These are phyloP conservation scores for Hemicentrotus pulcherrimus DNA, from an alignment of 35 echinoderm and acorn worm species.

Conservation along the genomic window DNA sequence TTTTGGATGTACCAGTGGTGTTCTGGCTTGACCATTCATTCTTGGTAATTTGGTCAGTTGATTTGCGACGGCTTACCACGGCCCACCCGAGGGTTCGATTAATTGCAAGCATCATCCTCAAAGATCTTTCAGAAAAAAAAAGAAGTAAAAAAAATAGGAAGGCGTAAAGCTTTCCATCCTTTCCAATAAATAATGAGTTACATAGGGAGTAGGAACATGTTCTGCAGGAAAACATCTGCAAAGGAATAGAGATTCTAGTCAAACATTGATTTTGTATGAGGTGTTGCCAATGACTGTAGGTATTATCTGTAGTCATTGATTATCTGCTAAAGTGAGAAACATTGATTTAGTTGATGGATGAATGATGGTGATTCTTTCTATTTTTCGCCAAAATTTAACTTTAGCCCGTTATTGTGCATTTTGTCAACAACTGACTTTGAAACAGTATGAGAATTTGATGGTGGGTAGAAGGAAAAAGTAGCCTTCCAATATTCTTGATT, in stretches of 20 bases:
- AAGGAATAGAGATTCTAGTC: not conserved
- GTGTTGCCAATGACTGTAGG: not conserved
- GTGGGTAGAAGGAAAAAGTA: not conserved
- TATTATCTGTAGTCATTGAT: not conserved
- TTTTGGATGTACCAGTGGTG: not conserved
- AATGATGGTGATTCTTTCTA: not conserved
- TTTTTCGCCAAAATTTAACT: not conserved
- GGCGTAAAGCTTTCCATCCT: not conserved
- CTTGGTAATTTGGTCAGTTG: not conserved
- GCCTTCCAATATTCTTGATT: too few species aligned
- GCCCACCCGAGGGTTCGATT: not conserved
- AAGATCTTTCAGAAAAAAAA: not conserved
- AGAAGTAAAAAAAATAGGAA: not conserved
- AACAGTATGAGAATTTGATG: not conserved
- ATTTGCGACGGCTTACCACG: not conserved
- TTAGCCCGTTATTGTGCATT: not conserved
- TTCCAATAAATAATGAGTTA: too few species aligned
- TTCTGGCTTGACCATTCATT: not conserved
- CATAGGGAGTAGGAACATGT: not conserved
- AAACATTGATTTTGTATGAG: not conserved
- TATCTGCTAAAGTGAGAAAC: not conserved
- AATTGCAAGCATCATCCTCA: not conserved
- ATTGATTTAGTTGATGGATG: not conserved
- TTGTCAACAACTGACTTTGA: not conserved
- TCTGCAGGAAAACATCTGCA: not conserved